These are phyloP conservation scores for Ia io DNA, from an alignment of 2,113 vertebrate species.

Conservation along the genomic window DNA sequence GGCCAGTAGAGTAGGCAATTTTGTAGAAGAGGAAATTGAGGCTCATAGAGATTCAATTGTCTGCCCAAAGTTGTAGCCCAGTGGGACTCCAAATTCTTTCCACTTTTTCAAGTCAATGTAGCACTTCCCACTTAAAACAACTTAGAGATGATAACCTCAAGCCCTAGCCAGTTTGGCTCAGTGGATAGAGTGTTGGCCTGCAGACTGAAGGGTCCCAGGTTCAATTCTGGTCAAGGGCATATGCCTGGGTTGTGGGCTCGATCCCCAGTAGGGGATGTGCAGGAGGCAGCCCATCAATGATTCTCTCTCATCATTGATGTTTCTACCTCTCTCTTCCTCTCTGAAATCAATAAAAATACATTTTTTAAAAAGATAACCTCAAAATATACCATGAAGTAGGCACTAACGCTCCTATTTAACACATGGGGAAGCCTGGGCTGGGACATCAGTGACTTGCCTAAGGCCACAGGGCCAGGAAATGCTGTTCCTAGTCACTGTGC, in stretches of 20 bases:
- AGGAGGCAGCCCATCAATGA: no score
- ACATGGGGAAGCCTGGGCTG: neutral
- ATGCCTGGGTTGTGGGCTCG: no score
- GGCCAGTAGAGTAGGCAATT: neutral
- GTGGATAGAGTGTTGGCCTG: no score
- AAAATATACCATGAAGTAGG: neutral
- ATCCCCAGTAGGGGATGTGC: no score
- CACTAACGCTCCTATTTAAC: neutral
- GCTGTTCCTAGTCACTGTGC: accelerated
- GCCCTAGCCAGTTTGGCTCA: no score
- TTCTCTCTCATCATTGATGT: no score
- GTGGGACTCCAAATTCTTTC: neutral
- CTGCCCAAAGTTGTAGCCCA: neutral
- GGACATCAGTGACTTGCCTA: neutral
- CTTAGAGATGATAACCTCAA: neutral
- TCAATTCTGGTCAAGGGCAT: no score
- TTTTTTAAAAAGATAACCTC: neutral
- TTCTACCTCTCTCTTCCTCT: no score
- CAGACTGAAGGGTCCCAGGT: no score
- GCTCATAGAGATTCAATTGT: neutral
- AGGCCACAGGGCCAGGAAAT: neutral
- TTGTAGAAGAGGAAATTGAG: constrained; percentile 3
- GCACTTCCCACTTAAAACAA: neutral
- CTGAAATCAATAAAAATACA: no score
- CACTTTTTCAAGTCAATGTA: neutral